Percentiles rank a stretch among this genome's conserved stretches.
phyloP scores from a whole-genome alignment of 2,113 vertebrate genomes.

The Xiphophorus maculatus region DNA sequence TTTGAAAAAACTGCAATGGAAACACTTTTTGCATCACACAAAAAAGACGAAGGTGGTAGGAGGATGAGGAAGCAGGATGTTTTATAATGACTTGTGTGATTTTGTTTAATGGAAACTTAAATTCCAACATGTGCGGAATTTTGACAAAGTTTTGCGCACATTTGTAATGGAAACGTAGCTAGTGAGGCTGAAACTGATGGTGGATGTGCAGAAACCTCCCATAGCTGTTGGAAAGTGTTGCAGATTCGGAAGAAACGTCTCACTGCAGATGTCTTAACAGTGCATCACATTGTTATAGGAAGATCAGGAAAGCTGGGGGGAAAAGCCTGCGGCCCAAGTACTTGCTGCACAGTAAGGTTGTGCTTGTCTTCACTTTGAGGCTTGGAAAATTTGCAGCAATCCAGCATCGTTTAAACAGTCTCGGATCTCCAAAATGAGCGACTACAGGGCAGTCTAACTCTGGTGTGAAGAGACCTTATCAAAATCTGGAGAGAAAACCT shows the following conservation, averaged over 20 bases:
- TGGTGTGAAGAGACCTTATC: background rate
- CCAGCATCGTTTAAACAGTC: too few relatives aligned
- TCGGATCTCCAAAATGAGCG: background rate
- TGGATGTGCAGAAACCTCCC: background rate
- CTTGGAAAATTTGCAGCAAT: background rate
- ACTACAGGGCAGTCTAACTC: background rate
- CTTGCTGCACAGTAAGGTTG: background rate
- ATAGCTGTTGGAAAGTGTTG: background rate
- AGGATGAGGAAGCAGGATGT: too few relatives aligned
- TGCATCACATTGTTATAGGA: background rate
- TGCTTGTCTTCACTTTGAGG: background rate
- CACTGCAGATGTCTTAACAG: background rate
- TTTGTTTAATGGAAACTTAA: too few relatives aligned
- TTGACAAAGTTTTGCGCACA: too few relatives aligned
- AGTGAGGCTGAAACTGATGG: background rate
- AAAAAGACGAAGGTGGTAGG: too few relatives aligned
- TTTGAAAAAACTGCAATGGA: too few relatives aligned
- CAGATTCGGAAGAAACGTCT: background rate
- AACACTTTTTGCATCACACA: too few relatives aligned
- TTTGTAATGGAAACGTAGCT: too few relatives aligned
- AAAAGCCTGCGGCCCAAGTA: background rate
- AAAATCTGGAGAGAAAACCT: constrained; percentile 32
- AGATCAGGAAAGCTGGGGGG: background rate
- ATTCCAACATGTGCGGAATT: too few relatives aligned
- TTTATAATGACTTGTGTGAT: too few relatives aligned